Evolutionary conservation across 1,140 invertebrate species (phyloP), one percentile per base, ranked within the genome.

Genomic region (Scylla paramamosain): DNA sequence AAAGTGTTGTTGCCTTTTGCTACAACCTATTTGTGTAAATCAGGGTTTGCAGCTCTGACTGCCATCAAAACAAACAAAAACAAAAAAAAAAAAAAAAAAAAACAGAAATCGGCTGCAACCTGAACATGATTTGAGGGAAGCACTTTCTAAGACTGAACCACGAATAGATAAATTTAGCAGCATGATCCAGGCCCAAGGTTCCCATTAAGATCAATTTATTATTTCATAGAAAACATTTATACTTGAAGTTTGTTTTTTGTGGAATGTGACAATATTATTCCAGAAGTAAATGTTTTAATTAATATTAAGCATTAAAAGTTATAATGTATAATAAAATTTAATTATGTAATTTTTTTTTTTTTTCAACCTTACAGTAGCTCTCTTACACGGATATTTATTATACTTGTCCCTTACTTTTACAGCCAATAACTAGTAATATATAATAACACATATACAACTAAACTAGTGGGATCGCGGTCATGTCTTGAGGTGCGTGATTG

Each of bases 231-330:
- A 59, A 59, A 59, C 52, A 16, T 4, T 4, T 59, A 16, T 59
- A 16, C 20, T 59, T 59, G 2, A 4, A n/a, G 8, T 77, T 77
- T 77, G n/a, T 77, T 77, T n/a, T 77, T 59, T 59, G 84, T 7
- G 84, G 84, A 86, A 86, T 86, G 84, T 14, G 12, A 86, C 84
- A 86, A 86, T 86, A 86, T 32, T 88, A 16, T 88, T 88, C 25
- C 31, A 88, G 86, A 32, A 32, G 86, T 88, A 29, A 2, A 2
- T 39, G 52, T 88, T 88, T 88, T 77, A 1, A 77, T 77, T 77
- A 77, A 77, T 77, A n/a, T 77, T n/a, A n/a, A 77, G n/a, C 25
- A 1, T 88, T 88, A 14, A 88, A 88, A 29, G 45, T 88, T 1
- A 6, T 7, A 32, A 16, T 59, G 16, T 45, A 88, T 32, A 87